Base-by-base conservation (phyloP, 2,113 vertebrate species). In the Zeus faber region DNA sequence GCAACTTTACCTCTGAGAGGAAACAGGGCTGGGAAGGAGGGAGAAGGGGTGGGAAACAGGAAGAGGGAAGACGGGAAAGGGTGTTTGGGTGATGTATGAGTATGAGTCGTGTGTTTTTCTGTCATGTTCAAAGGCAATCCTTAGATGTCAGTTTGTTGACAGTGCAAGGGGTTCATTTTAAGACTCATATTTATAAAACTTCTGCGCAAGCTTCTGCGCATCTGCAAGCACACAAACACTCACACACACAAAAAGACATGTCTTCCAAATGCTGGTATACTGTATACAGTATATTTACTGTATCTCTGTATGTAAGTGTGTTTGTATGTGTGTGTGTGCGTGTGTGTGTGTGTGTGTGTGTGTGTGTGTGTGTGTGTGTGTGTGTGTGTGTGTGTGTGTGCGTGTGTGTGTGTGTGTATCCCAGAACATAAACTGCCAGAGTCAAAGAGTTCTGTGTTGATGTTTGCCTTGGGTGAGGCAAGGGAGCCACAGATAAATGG, bases 401-500 rank as follows among this genome's bases (percentile, higher is more conserved):
- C n/a, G n/a, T n/a, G n/a, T n/a, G n/a, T n/a, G n/a, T n/a, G n/a
- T n/a, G n/a, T n/a, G n/a, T n/a, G n/a, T n/a, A n/a, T n/a, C n/a
- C n/a, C n/a, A n/a, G n/a, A n/a, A n/a, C n/a, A n/a, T n/a, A n/a
- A n/a, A n/a, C n/a, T n/a, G n/a, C n/a, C n/a, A n/a, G n/a, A n/a
- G n/a, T n/a, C n/a, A n/a, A n/a, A n/a, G n/a, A n/a, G n/a, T n/a
- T n/a, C n/a, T n/a, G n/a, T n/a, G n/a, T n/a, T n/a, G 35, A 74
- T 45, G 21, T 24, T 25, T 39, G 37, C 24, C 41, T 29, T n/a
- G 5, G 13, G 39, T 29, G 3, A 17, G 54, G 40, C 6, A 47
- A 59, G 6, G 8, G 16, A 52, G 64, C 41, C 62, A 35, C 49
- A 66, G 39, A 77, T 55, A 24, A 45, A 47, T 11, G 44, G 43